These are phyloP conservation scores for Mantis religiosa DNA, from an alignment of 2,888 invertebrate genomes.

Conservation along the genomic window DNA sequence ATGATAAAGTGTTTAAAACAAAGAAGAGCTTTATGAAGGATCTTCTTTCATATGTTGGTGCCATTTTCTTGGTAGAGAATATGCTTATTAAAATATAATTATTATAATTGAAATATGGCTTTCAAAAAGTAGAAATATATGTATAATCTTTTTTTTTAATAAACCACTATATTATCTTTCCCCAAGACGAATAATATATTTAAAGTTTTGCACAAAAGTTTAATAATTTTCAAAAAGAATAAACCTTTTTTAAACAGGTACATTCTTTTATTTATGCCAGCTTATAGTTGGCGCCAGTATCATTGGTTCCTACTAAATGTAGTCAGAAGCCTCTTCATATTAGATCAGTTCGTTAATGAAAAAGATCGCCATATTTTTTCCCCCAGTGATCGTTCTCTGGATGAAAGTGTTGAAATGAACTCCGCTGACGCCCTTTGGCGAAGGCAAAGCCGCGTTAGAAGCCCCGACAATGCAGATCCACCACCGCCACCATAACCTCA, in stretches of 20 bases:
- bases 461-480: background rate
- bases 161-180: conserved; percentile 5
- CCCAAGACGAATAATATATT: background rate
- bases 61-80: conserved; percentile 24
- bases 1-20: conserved; percentile 19
- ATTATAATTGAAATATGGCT: conserved; percentile 22
- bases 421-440: background rate
- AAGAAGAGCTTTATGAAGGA: conserved; percentile 19
- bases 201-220: conserved; percentile 13
- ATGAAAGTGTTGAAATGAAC: conserved; percentile 13
- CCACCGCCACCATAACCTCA: background rate
- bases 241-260: conserved; percentile 9
- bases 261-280: background rate
- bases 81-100: conserved; percentile 15
- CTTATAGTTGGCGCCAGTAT: background rate
- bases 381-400: conserved; percentile 8
- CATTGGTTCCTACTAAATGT: conserved; percentile 26
- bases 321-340: background rate
- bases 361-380: conserved; percentile 3
- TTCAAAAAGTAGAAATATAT: conserved; percentile 19
- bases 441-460: conserved; percentile 12
- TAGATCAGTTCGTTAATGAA: background rate
- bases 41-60: conserved; percentile 27
- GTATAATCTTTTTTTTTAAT: conserved; percentile 18
- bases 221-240: conserved; percentile 8